Conservation (phyloP, 2,797 vertebrate genomes). For the Pitangus sulphuratus region DNA sequence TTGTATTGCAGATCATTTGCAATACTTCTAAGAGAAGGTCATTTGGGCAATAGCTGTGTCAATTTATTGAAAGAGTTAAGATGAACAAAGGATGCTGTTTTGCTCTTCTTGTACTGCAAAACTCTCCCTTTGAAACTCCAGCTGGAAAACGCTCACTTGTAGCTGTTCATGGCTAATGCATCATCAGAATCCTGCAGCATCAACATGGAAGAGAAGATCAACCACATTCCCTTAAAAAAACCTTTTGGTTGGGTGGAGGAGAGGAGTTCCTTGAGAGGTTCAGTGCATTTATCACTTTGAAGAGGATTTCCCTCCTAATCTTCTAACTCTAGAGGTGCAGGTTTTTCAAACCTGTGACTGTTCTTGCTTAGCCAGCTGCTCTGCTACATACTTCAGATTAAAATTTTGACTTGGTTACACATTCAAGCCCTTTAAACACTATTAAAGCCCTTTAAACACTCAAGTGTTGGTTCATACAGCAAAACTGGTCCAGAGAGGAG, state of each 20-base stretch:
- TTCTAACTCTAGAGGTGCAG: neutral
- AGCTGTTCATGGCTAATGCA: neutral
- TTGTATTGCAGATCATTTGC: neutral
- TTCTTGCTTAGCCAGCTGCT: neutral
- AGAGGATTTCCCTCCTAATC: constrained; percentile 32
- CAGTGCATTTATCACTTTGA: neutral
- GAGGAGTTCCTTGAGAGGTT: neutral
- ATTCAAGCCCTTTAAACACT: neutral
- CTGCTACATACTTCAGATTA: neutral
- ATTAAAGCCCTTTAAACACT: neutral
- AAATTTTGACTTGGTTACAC: neutral
- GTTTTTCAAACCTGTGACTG: neutral
- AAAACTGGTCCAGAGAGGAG: neutral
- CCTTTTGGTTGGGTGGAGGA: neutral
- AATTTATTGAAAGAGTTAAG: neutral
- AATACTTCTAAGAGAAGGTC: neutral
- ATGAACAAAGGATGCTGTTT: neutral
- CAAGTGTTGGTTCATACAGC: neutral
- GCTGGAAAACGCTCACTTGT: too few species aligned
- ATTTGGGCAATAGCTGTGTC: neutral
- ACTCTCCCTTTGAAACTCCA: too few species aligned
- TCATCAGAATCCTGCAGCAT: constrained; percentile 2
- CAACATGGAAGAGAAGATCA: neutral
- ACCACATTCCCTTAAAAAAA: neutral
- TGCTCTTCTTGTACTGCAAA: too few species aligned